These are phyloP conservation scores for Lamproptera curius DNA, from an alignment of 2,888 invertebrate genomes.

Conservation along the genomic window DNA sequence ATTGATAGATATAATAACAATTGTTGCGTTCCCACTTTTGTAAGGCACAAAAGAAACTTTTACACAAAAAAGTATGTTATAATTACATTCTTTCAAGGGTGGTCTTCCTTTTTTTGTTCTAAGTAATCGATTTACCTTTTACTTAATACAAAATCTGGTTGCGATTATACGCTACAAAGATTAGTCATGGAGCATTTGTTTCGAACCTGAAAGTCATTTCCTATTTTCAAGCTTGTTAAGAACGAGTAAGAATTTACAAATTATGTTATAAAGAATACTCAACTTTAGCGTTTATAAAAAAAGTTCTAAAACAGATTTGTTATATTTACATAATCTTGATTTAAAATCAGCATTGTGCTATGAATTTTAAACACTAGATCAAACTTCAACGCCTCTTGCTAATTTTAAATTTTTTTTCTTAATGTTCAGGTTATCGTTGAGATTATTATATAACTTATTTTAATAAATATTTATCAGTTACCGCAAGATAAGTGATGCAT, in stretches of 20 bases:
- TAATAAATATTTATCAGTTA: too few species aligned
- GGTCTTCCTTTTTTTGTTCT: constrained; percentile 30
- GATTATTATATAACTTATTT: too few species aligned
- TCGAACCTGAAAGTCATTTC: constrained; percentile 58
- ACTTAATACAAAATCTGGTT: constrained; percentile 43
- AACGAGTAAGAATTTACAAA: background rate
- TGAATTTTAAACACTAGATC: too few species aligned
- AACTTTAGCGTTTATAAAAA: too few species aligned
- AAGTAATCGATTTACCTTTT: constrained; percentile 27
- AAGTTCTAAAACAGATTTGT: too few species aligned
- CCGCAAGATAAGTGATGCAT: too few species aligned
- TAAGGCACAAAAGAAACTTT: constrained; percentile 3
- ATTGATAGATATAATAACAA: too few species aligned
- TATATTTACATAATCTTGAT: background rate
- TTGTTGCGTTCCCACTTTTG: too few species aligned
- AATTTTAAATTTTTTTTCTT: too few species aligned
- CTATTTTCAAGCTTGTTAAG: constrained; percentile 40
- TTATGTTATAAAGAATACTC: too few species aligned
- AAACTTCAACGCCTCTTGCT: too few species aligned
- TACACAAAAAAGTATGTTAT: constrained; percentile 19
- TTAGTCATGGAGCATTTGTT: constrained; percentile 41
- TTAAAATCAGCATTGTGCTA: background rate
- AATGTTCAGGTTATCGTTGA: too few species aligned
- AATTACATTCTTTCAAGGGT: constrained; percentile 25
- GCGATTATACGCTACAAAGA: constrained; percentile 46